A percentile compares a stretch with the other conserved stretches of the same genome.
phyloP scores from a whole-genome alignment of 2,113 vertebrate genomes.

The Phylloscopus whistleri region DNA sequence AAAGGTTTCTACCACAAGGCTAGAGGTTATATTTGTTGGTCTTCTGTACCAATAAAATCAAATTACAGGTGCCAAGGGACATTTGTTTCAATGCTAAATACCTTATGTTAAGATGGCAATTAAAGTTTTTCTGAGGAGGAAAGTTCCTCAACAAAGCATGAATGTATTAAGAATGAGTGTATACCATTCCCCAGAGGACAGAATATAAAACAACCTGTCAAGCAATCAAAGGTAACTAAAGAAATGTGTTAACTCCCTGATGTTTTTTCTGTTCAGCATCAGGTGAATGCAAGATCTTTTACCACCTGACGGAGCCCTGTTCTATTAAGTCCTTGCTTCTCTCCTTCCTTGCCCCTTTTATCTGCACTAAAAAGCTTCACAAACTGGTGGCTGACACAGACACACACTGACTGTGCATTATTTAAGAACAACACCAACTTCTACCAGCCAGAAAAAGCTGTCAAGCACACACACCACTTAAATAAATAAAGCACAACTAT shows the following conservation, averaged over 20 bases:
- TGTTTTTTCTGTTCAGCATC: conserved; percentile 30
- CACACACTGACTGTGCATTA: background rate
- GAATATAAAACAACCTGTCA: conserved; percentile 51
- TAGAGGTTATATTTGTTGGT: background rate
- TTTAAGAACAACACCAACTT: background rate
- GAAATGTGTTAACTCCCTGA: conserved; percentile 47
- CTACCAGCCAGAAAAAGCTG: background rate
- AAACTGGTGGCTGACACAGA: conserved; percentile 6
- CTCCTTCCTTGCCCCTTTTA: background rate
- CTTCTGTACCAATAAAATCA: conserved; percentile 25
- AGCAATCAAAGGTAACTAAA: conserved; percentile 55
- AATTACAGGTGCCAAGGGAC: background rate
- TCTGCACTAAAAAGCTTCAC: background rate
- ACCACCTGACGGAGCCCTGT: background rate
- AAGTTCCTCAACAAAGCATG: conserved; percentile 34
- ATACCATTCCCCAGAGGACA: conserved; percentile 29
- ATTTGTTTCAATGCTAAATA: conserved; percentile 42
- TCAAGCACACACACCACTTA: background rate
- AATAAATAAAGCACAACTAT: background rate
- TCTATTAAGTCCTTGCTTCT: conserved; percentile 33
- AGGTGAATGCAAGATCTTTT: conserved; percentile 47
- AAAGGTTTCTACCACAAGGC: background rate
- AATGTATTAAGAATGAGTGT: conserved; percentile 18
- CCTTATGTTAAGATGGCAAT: conserved; percentile 39
- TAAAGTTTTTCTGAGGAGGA: conserved; percentile 48